These are phyloP conservation scores for Gryllus bimaculatus DNA, from an alignment of 1,140 invertebrate species.

Conservation along the genomic window DNA sequence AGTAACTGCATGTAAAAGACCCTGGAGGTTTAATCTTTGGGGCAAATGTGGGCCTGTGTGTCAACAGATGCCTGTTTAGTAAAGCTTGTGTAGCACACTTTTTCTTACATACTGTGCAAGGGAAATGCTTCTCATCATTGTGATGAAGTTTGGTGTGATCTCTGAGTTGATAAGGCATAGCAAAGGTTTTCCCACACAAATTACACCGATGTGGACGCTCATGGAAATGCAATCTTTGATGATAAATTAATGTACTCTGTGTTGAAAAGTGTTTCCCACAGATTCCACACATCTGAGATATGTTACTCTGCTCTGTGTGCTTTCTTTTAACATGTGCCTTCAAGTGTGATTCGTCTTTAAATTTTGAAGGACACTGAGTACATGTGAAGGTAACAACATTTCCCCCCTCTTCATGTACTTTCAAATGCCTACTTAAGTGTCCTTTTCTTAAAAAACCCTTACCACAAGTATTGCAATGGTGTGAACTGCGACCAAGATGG, in stretches of 20 bases:
- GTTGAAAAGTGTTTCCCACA: slow-evolving; percentile 53
- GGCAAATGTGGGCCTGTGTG: slow-evolving; percentile 24
- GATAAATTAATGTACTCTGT: slow-evolving; percentile 21
- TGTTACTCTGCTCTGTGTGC: slow-evolving; percentile 25
- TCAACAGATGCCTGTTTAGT: slow-evolving; percentile 30
- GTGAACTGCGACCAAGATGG: slow-evolving; percentile 17
- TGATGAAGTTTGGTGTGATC: slow-evolving; percentile 27
- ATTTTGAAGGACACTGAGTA: slow-evolving; percentile 16
- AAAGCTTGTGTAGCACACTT: slow-evolving; percentile 34
- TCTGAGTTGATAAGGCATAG: slow-evolving; percentile 24
- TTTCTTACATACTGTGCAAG: slow-evolving; percentile 41
- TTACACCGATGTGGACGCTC: slow-evolving; percentile 27
- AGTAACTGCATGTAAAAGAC: not conserved
- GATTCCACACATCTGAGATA: slow-evolving; percentile 38
- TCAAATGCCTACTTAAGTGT: slow-evolving; percentile 26
- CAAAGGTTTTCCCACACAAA: slow-evolving; percentile 27
- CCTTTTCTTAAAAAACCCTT: slow-evolving; percentile 24
- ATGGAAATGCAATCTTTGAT: slow-evolving; percentile 25
- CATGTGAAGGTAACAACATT: slow-evolving; percentile 26
- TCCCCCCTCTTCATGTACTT: slow-evolving; percentile 22
- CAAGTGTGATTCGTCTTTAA: slow-evolving; percentile 19
- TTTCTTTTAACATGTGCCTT: slow-evolving; percentile 20
- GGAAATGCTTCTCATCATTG: slow-evolving; percentile 35
- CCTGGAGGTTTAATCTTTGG: not conserved
- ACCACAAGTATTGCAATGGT: slow-evolving; percentile 22